Evolutionary conservation across 2,113 vertebrate genomes (phyloP).

Genomic region (Porphyrio hochstetteri): DNA sequence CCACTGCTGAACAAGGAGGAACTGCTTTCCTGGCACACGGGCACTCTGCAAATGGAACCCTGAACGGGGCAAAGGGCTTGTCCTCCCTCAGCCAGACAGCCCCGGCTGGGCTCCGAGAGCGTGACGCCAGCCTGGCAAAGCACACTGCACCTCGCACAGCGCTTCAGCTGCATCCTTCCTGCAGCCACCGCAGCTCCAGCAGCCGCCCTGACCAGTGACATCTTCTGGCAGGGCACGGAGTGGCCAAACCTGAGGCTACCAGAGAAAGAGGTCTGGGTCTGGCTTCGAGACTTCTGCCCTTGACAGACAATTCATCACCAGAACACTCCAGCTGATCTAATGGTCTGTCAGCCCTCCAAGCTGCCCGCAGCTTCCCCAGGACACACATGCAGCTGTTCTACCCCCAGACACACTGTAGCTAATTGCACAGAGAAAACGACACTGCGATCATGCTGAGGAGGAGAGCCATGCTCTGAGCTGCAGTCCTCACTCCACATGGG

Average conservation of each 20-base stretch:
- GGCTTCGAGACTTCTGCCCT: neutral
- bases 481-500: neutral
- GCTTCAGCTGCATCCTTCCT: too few relatives aligned
- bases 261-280: neutral
- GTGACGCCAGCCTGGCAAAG: too few relatives aligned
- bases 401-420: neutral
- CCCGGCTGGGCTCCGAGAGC: rapidly evolving
- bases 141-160: too few relatives aligned
- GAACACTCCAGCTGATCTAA: neutral
- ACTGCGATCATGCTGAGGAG: neutral
- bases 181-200: too few relatives aligned
- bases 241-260: neutral
- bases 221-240: neutral
- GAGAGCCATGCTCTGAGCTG: neutral
- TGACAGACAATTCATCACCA: neutral
- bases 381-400: rapidly evolving
- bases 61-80: neutral
- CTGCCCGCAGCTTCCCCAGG: neutral
- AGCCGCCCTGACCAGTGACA: neutral
- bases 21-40: neutral
- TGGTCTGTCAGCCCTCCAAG: neutral
- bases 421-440: neutral
- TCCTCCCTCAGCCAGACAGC: neutral
- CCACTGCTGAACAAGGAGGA: neutral
- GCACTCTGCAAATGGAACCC: neutral